Evolutionary conservation across 2,888 invertebrate species (phyloP), one percentile per base, ranked within the genome.

Genomic region (Parnassius orleans): DNA sequence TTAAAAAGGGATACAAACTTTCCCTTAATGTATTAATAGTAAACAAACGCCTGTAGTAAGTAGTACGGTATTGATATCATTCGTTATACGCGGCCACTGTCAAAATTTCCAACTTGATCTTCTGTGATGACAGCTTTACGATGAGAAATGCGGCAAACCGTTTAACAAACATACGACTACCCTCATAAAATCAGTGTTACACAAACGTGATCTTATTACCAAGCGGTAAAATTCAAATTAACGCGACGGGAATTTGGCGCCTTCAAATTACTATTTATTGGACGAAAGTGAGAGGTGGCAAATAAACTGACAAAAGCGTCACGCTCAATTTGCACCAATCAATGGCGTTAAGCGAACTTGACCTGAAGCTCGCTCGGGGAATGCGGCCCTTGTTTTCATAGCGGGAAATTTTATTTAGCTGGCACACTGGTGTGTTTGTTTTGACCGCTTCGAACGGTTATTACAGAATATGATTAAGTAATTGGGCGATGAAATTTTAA

Each of bases 261-360:
- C 33, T 9, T 64, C 56, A 60, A 57, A 57, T 7, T 58, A 66
- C 64, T 46, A 53, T 65, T 65, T 71, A 68, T 62, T 66, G 61
- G 68, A 70, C 66, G 69, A 69, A 68, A 69, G 72, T 66, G 71
- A 72, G 66, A 72, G 69, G 61, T 59, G 61, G 65, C 57, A 56
- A 64, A 71, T 65, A 68, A 69, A 65, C 63, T 65, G 69, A 67
- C 66, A 72, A 73, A 74, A 74, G 73, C 71, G 77, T 76, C 73
- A 73, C 71, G 72, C 71, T 70, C 81, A 85, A 87, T 87, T 83
- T 78, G 75, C 72, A 72, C 74, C 82, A 84, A 87, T 87, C 80
- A 83, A 78, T 77, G 74, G 73, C 72, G 77, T 77, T 72, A 69
- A 69, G 66, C 72, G 75, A 78, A 76, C 79, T 76, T 81, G 86